Conservation (phyloP, 2,888 invertebrate genomes). For the Troilus luridus region DNA sequence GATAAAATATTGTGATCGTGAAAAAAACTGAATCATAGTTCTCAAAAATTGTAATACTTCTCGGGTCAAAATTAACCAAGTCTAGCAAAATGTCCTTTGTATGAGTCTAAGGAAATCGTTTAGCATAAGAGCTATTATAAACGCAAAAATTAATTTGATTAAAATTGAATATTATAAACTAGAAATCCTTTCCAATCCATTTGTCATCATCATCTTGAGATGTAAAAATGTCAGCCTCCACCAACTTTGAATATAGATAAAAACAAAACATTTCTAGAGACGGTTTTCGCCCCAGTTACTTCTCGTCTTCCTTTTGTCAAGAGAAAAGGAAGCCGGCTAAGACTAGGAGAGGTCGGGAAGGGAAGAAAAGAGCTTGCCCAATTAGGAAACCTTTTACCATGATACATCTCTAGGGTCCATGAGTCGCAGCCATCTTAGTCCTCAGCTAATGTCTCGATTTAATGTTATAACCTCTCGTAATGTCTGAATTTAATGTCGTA, state of each 20-base stretch:
- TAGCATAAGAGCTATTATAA: too few relatives aligned
- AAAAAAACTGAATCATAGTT: too few relatives aligned
- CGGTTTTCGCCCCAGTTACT: background rate
- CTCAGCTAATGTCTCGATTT: background rate
- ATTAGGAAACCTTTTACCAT: constrained; percentile 6
- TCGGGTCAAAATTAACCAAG: too few relatives aligned
- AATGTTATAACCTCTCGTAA: background rate
- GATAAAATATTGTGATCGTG: too few relatives aligned
- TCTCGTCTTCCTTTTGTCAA: background rate
- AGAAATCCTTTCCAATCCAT: too few relatives aligned
- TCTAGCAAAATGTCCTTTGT: too few relatives aligned
- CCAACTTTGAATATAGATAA: background rate
- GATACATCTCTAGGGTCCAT: background rate
- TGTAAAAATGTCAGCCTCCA: background rate
- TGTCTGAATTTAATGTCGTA: too few relatives aligned
- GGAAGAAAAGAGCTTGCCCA: background rate
- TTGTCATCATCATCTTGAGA: background rate
- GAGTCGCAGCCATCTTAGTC: background rate
- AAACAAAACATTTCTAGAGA: background rate
- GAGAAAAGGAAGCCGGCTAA: background rate
- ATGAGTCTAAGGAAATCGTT: too few relatives aligned
- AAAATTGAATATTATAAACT: too few relatives aligned
- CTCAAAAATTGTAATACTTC: too few relatives aligned
- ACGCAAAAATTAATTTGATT: too few relatives aligned
- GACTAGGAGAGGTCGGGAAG: background rate